Base-by-base conservation (phyloP, 37 sponge, comb jelly and placozoan species). In the Tethya wilhelma region DNA sequence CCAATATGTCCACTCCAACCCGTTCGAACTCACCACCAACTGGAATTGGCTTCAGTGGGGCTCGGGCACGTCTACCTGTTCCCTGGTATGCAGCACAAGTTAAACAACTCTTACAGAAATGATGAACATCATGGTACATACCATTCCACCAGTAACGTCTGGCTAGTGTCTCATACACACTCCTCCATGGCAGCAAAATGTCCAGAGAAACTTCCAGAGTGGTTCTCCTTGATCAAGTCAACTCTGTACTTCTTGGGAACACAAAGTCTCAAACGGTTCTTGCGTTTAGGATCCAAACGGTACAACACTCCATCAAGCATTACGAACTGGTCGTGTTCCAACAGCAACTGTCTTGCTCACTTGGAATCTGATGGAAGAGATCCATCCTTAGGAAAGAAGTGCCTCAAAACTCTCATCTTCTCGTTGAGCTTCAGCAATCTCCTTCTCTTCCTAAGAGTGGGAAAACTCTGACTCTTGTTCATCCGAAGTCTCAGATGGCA, bases 91-190 rank as follows among this genome's bases (percentile, higher is more conserved):
- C 62, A 36, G 77, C 77, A 76, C 77, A 76, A 3, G 62, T 59
- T 44, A 62, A 38, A 49, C 64, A 60, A 12, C 64, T 36, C 2
- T 20, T 25, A 38, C 77, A 76, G 39, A 32, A 49, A 28, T 34
- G 5, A 32, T 76, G 28, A 2, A 76, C 77, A 1, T 60, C 77
- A 22, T 41, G 40, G 44, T 76, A 76, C 77, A 59, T 76, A 2
- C 42, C 64, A 1, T 4, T 2, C 77, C 64, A 76, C 77, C 77
- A 76, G n/a, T 62, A 76, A 2, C 44, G 41, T 19, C 77, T 76
- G 14, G 4, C 17, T 44, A 76, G 28, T 22, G 33, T 76, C 62
- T 6, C 44, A 62, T 76, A 60, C 43, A 76, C 12, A 3, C 77
- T 44, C 64, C 40, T 44, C 29, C n/a, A n/a, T n/a, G n/a, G 39